Conservation (phyloP, 2,888 invertebrate genomes). For the Piscicola geometra region DNA sequence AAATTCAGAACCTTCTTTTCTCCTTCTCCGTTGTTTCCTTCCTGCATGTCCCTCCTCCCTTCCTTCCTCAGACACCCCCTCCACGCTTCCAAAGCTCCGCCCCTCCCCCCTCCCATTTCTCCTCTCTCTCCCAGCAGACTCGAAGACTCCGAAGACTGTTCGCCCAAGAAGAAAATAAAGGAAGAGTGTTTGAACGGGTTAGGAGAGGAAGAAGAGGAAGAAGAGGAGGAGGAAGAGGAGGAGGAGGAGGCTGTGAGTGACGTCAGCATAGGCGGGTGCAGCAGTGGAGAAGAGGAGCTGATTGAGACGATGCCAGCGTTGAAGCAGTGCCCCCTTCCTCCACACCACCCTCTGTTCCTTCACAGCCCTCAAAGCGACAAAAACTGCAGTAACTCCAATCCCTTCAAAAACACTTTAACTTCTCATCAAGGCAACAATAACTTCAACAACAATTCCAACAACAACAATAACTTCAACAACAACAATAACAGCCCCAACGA, state of each 20-base stretch:
- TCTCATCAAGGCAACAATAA: slow-evolving; percentile 8
- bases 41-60: background rate
- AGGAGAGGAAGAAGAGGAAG: background rate
- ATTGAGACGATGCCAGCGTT: too few relatives aligned
- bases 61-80: background rate
- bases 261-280: slow-evolving; percentile 11
- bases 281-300: background rate
- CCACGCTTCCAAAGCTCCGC: background rate
- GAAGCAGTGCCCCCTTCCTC: too few relatives aligned
- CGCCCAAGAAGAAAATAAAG: background rate
- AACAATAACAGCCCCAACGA: background rate
- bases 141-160: background rate
- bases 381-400: too few relatives aligned
- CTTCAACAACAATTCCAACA: background rate
- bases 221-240: background rate
- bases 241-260: background rate
- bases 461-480: background rate
- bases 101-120: background rate
- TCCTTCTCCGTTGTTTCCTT: background rate
- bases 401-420: too few relatives aligned
- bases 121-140: background rate
- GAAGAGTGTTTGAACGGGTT: background rate
- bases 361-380: too few relatives aligned
- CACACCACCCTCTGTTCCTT: too few relatives aligned
- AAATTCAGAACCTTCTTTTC: background rate